phyloP scores from a whole-genome alignment of 2,888 invertebrate genomes.

The Tinea pellionella region DNA sequence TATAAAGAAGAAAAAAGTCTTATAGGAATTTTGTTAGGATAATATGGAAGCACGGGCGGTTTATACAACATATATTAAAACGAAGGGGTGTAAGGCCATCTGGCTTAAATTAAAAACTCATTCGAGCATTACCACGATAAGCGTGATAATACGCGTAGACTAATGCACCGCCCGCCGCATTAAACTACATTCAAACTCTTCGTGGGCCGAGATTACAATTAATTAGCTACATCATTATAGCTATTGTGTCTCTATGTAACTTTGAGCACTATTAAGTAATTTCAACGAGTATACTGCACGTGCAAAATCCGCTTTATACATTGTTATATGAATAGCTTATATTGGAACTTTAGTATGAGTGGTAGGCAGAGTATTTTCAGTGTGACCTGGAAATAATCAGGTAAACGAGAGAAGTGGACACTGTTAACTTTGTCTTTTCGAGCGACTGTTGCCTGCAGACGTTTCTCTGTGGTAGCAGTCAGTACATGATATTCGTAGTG shows the following conservation, averaged over 20 bases:
- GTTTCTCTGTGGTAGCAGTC: too few relatives aligned
- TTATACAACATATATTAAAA: not conserved
- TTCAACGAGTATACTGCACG: not conserved
- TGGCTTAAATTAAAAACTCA: constrained; percentile 53
- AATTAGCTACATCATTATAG: constrained; percentile 15
- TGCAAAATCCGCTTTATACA: not conserved
- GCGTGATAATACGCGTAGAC: constrained; percentile 49
- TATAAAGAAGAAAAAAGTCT: not conserved
- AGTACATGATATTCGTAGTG: too few relatives aligned
- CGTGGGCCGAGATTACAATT: constrained; percentile 31
- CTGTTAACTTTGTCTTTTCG: too few relatives aligned
- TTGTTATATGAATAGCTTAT: not conserved
- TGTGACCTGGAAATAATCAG: too few relatives aligned
- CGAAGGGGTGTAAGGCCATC: constrained; percentile 27
- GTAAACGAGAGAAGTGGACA: too few relatives aligned
- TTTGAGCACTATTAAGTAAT: not conserved
- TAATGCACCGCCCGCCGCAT: constrained; percentile 52
- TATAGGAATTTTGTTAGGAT: constrained; percentile 5
- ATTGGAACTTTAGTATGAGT: not conserved
- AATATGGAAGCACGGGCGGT: constrained; percentile 5
- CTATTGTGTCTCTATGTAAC: not conserved
- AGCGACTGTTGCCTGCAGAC: too few relatives aligned
- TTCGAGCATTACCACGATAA: constrained; percentile 42
- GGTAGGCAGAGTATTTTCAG: too few relatives aligned
- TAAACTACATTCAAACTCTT: constrained; percentile 52